Evolutionary conservation across 2,113 vertebrate species (phyloP).

Genomic region (Corvus moneduloides): DNA sequence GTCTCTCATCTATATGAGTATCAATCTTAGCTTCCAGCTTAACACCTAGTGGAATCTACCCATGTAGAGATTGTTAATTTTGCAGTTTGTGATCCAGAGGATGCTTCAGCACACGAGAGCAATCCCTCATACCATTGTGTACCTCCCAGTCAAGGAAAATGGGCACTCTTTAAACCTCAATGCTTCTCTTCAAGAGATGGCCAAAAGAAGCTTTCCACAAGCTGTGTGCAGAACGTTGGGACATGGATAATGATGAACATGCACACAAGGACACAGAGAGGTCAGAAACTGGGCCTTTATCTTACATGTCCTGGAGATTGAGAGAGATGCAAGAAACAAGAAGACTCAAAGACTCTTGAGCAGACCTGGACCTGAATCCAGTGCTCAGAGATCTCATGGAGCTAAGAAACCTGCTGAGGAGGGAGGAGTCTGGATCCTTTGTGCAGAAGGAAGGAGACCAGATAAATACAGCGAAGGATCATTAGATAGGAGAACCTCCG

Average conservation of each 20-base stretch:
- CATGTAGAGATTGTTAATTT: not conserved
- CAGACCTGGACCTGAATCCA: not conserved
- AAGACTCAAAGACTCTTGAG: not conserved
- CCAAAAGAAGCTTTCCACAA: not conserved
- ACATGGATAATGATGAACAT: not conserved
- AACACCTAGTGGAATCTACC: not conserved
- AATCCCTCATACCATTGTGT: too few relatives aligned
- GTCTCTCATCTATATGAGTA: not conserved
- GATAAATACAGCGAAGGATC: not conserved
- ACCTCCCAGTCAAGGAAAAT: not conserved
- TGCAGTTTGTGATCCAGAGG: not conserved
- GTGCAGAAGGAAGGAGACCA: not conserved
- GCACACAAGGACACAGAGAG: not conserved
- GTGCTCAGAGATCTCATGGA: not conserved
- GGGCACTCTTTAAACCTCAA: accelerated
- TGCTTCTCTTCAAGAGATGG: not conserved
- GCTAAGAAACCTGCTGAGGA: not conserved
- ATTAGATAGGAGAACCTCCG: not conserved
- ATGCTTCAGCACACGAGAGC: not conserved
- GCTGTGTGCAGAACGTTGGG: not conserved
- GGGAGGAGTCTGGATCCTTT: not conserved
- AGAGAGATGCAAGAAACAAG: not conserved
- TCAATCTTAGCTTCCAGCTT: not conserved
- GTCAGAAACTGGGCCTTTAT: not conserved
- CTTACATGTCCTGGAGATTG: accelerated